phyloP scores from a whole-genome alignment of 2,113 vertebrate genomes.

The Hassar affinis region DNA sequence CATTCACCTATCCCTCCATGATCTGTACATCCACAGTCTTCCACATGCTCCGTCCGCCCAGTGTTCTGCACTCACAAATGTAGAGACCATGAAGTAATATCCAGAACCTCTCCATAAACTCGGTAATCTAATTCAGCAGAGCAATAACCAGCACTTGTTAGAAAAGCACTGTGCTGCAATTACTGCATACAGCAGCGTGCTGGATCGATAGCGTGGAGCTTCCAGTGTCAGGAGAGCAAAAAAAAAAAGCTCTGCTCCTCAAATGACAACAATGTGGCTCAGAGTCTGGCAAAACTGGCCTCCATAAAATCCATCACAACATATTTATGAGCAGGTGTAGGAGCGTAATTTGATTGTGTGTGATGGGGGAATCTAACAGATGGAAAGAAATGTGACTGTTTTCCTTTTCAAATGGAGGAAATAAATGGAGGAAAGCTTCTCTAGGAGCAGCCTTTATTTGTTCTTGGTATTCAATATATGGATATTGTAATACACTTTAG shows the following conservation, averaged over 20 bases:
- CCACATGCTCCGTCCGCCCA: neutral
- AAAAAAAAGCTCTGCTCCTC: conserved; percentile 70
- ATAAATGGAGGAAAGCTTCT: conserved; percentile 61
- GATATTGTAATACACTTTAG: neutral
- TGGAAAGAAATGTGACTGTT: conserved; percentile 66
- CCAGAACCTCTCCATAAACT: conserved; percentile 67
- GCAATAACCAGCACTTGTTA: conserved; percentile 75
- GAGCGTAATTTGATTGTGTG: conserved; percentile 69
- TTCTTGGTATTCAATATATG: conserved; percentile 22
- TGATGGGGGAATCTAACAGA: conserved; percentile 68
- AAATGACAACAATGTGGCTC: conserved; percentile 67
- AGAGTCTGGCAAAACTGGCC: conserved; percentile 62
- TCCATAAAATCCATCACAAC: conserved; percentile 74
- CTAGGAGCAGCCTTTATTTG: conserved; percentile 59
- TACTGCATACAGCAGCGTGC: conserved; percentile 67
- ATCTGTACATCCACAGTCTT: neutral
- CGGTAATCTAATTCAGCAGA: conserved; percentile 72
- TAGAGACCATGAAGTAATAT: conserved; percentile 66
- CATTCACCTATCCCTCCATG: neutral
- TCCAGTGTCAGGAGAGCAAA: conserved; percentile 68
- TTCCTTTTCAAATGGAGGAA: conserved; percentile 63
- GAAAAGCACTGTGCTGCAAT: conserved; percentile 70
- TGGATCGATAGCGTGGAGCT: conserved; percentile 71
- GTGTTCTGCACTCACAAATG: conserved; percentile 50
- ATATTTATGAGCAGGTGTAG: conserved; percentile 74